A percentile compares a stretch with the other conserved stretches of the same genome.
phyloP scores from a whole-genome alignment of 1,140 invertebrate genomes.

The Drosophila biarmipes region DNA sequence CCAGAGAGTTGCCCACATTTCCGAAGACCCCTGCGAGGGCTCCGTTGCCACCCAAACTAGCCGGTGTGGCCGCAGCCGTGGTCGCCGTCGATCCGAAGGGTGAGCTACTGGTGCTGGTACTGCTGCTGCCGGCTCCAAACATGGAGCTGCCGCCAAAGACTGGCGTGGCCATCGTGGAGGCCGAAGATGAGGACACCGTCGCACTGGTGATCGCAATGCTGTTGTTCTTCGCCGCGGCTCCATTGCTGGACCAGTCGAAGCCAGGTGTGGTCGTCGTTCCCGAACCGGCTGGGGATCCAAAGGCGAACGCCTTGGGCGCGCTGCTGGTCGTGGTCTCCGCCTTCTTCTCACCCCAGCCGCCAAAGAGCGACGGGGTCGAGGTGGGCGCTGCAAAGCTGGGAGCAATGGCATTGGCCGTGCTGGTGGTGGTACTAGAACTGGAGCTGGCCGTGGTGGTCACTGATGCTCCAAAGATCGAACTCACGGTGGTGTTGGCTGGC shows the following conservation, averaged over 20 bases:
- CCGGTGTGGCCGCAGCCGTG: slow-evolving; percentile 16
- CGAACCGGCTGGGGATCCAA: slow-evolving; percentile 2
- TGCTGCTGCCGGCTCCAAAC: slow-evolving; percentile 24
- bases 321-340: slow-evolving; percentile 4
- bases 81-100: slow-evolving; percentile 50
- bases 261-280: slow-evolving; percentile 4
- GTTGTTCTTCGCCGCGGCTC: slow-evolving; percentile 8
- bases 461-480: slow-evolving; percentile 35
- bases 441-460: neutral
- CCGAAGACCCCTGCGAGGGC: slow-evolving; percentile 10
- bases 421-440: slow-evolving; percentile 1
- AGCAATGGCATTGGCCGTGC: slow-evolving; percentile 1
- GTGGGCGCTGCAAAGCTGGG: slow-evolving; percentile 9
- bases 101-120: slow-evolving; percentile 23
- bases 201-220: slow-evolving; percentile 3
- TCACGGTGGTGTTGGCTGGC: neutral
- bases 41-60: slow-evolving; percentile 12
- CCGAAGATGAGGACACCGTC: slow-evolving; percentile 4
- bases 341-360: slow-evolving; percentile 5
- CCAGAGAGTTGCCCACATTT: slow-evolving; percentile 35
- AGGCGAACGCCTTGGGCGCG: slow-evolving; percentile 3
- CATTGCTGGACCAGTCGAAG: slow-evolving; percentile 29
- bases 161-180: slow-evolving; percentile 1
- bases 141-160: slow-evolving; percentile 26
- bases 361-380: slow-evolving; percentile 8